A percentile compares a stretch with the other conserved stretches of the same genome.
Conservation (phyloP, 35 echinoderm and acorn worm species). For the Hemicentrotus pulcherrimus region DNA sequence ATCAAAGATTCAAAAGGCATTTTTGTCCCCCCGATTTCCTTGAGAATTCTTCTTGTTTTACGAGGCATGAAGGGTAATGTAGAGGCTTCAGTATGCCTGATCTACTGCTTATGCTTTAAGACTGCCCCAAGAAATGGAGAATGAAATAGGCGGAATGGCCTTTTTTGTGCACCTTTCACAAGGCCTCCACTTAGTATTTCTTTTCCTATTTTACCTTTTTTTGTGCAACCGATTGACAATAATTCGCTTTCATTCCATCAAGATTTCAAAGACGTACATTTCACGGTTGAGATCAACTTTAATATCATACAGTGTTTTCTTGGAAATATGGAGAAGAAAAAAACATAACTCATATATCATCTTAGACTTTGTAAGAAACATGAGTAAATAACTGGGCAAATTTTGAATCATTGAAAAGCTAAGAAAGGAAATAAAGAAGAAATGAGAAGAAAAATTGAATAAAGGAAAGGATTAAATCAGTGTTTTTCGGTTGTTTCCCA, state of each 20-base stretch:
- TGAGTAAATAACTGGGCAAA: background rate
- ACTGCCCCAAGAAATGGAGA: background rate
- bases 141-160: background rate
- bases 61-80: constrained; percentile 2
- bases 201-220: background rate
- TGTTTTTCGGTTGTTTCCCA: background rate
- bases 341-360: background rate
- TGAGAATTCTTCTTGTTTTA: constrained; percentile 39
- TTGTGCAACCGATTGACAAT: background rate
- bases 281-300: background rate
- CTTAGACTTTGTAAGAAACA: background rate
- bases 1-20: constrained; percentile 23
- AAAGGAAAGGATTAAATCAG: background rate
- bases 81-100: background rate
- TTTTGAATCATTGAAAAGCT: background rate
- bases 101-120: background rate
- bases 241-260: background rate
- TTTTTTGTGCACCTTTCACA: background rate
- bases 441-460: background rate
- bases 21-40: constrained; percentile 16
- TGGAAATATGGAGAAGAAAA: background rate
- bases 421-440: background rate
- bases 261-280: background rate
- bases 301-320: background rate
- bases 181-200: background rate